Percentiles rank a stretch among this genome's conserved stretches.
Conservation (phyloP, 2,113 vertebrate species). For the Polypterus senegalus region DNA sequence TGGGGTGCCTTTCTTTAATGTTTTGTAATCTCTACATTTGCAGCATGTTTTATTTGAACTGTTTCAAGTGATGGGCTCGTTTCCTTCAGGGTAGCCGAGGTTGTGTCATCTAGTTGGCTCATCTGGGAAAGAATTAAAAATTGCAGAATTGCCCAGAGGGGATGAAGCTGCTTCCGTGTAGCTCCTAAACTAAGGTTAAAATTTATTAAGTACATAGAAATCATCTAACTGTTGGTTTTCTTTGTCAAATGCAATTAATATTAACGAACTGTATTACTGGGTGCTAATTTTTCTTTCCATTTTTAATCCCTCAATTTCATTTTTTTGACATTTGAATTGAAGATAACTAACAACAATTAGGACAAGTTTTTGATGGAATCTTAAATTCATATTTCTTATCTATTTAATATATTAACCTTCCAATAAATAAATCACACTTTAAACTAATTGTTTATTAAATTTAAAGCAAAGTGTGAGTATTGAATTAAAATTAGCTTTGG, state of each 20-base stretch:
- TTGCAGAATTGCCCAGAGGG: conserved; percentile 1
- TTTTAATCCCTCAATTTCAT: too few species aligned
- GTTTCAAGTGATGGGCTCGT: conserved; percentile 1
- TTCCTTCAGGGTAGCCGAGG: not conserved
- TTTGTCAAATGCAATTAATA: conserved; percentile 1
- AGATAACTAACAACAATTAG: too few species aligned
- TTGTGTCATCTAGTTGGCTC: conserved; percentile 8
- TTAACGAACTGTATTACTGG: too few species aligned
- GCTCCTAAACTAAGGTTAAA: not conserved
- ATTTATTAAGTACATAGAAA: not conserved
- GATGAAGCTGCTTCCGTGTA: not conserved
- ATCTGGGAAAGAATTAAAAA: conserved; percentile 6
- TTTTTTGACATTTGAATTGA: too few species aligned
- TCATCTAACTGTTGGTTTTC: not conserved
- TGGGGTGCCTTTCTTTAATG: conserved; percentile 13
- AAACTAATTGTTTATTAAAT: too few species aligned
- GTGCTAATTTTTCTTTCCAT: too few species aligned
- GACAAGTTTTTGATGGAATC: too few species aligned
- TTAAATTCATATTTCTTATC: too few species aligned
- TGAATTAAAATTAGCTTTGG: too few species aligned
- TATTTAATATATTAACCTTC: too few species aligned
- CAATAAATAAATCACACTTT: too few species aligned
- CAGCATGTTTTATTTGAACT: conserved; percentile 14
- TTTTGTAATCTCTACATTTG: conserved; percentile 16
- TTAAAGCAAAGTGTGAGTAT: too few species aligned